phyloP scores from a whole-genome alignment of 2,888 invertebrate genomes.

The Herminia tarsipennalis region DNA sequence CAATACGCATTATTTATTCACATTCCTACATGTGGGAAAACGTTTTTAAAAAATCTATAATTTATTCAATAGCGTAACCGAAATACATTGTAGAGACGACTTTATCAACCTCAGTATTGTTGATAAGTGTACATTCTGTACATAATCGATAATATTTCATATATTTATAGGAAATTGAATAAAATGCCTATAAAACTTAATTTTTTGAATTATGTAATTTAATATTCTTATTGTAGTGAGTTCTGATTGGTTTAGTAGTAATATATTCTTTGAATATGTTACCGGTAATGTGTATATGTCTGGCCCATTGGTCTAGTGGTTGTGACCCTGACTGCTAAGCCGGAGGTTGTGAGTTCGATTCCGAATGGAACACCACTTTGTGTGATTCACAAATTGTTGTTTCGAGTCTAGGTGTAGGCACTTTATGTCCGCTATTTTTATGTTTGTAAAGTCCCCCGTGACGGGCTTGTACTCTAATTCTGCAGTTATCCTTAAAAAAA shows the following conservation, averaged over 20 bases:
- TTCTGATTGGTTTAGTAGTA: constrained; percentile 23
- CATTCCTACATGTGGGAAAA: constrained; percentile 48
- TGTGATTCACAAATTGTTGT: too few species aligned
- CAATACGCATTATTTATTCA: constrained; percentile 42
- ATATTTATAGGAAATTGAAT: constrained; percentile 66
- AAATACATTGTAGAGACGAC: constrained; percentile 60
- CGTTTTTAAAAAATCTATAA: constrained; percentile 43
- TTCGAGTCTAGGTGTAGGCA: too few species aligned
- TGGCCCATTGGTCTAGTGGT: too few species aligned
- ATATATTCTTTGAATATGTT: constrained; percentile 2
- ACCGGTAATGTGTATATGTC: background rate
- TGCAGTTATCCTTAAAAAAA: too few species aligned
- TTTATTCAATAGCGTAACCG: constrained; percentile 60
- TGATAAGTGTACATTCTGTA: constrained; percentile 51
- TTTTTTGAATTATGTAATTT: constrained; percentile 34
- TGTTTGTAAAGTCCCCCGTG: too few species aligned
- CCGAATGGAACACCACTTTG: too few species aligned
- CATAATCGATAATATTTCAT: constrained; percentile 58
- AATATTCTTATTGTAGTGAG: constrained; percentile 27
- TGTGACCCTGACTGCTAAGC: too few species aligned
- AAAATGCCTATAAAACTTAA: constrained; percentile 49
- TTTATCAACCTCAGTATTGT: constrained; percentile 62
- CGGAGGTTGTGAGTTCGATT: too few species aligned
- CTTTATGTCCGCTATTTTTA: too few species aligned
- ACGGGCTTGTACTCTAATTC: too few species aligned